Evolutionary conservation across 2,888 invertebrate species (phyloP).

Genomic region (Cerceris rybyensis): DNA sequence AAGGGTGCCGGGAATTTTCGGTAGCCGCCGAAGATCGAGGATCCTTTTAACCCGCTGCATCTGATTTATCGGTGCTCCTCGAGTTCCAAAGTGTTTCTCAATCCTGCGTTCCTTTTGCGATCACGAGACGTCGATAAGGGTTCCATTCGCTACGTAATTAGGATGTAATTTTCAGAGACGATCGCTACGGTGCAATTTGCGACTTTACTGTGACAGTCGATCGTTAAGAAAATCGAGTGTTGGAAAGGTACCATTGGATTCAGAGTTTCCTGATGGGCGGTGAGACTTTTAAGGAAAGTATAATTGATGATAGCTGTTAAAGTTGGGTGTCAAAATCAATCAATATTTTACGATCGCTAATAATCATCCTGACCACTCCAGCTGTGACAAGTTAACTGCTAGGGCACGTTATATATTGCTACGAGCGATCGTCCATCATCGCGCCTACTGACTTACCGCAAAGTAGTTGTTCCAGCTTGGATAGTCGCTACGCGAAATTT

Average conservation of each 20-base stretch:
- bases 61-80: slow-evolving; percentile 58
- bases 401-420: slow-evolving; percentile 40
- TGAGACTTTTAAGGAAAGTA: slow-evolving; percentile 25
- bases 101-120: neutral
- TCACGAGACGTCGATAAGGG: neutral
- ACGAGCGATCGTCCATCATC: slow-evolving; percentile 56
- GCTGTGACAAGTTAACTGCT: slow-evolving; percentile 60
- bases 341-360: slow-evolving; percentile 74
- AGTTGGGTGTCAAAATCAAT: slow-evolving; percentile 70
- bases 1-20: slow-evolving; percentile 57
- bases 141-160: too few species aligned
- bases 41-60: slow-evolving; percentile 61
- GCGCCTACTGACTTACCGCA: slow-evolving; percentile 24
- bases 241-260: slow-evolving; percentile 28
- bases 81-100: neutral
- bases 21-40: slow-evolving; percentile 44
- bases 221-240: neutral
- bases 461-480: slow-evolving; percentile 24
- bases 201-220: neutral
- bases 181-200: neutral
- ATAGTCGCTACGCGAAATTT: slow-evolving; percentile 46
- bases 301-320: slow-evolving; percentile 67
- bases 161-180: too few species aligned
- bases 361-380: slow-evolving; percentile 61
- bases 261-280: slow-evolving; percentile 43